phyloP scores from a whole-genome alignment of 2,113 vertebrate species.

The Prunella fulvescens region DNA sequence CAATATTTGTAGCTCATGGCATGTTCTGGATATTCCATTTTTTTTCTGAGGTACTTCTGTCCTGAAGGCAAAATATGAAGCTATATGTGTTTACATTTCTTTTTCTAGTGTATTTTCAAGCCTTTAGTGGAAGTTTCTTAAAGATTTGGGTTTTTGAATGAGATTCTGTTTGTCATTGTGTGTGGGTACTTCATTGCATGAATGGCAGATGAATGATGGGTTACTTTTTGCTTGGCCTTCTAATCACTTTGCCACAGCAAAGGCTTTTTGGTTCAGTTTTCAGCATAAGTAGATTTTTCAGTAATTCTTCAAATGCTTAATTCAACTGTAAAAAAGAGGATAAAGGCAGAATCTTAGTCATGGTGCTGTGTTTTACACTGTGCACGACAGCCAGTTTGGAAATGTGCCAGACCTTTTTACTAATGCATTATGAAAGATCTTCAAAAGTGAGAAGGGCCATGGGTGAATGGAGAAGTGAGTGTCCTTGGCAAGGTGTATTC shows the following conservation, averaged over 20 bases:
- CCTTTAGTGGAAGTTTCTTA: background rate
- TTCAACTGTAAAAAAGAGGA: background rate
- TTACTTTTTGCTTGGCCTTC: background rate
- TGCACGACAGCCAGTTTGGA: background rate
- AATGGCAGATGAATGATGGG: background rate
- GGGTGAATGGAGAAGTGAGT: background rate
- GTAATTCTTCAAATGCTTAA: background rate
- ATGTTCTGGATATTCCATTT: background rate
- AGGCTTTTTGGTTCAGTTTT: background rate
- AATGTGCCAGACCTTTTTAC: background rate
- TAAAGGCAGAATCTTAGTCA: background rate
- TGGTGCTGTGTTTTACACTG: background rate
- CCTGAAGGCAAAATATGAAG: background rate
- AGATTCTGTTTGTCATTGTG: accelerated
- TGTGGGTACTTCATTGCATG: background rate
- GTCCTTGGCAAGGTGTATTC: background rate
- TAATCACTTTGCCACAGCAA: background rate
- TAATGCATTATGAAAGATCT: background rate
- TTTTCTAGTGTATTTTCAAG: background rate
- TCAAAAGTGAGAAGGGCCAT: background rate
- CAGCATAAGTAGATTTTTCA: background rate
- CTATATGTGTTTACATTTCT: background rate
- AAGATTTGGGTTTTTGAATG: background rate
- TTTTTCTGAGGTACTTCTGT: background rate
- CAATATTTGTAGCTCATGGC: background rate